Conservation (phyloP, 2,797 vertebrate species). For the Acipenser ruthenus region DNA sequence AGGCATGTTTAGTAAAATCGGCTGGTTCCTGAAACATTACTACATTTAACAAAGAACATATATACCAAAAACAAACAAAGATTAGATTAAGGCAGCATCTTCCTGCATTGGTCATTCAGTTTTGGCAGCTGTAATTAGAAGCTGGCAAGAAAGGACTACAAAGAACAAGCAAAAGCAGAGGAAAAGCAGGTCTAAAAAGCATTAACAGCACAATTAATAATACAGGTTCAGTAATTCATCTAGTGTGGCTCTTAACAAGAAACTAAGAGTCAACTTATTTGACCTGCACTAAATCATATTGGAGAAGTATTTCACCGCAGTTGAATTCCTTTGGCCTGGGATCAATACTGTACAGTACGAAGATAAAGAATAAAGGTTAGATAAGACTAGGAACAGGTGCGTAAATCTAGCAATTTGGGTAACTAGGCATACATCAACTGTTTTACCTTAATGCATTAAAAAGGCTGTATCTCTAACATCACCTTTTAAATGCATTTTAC, state of each 20-base stretch:
- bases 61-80: neutral
- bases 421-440: neutral
- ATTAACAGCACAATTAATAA: neutral
- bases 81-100: constrained; percentile 17
- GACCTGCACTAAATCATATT: constrained; percentile 1
- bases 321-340: no score
- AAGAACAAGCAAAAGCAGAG: constrained; percentile 7
- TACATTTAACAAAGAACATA: no score
- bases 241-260: constrained; percentile 1
- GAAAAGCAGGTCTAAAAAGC: constrained; percentile 1
- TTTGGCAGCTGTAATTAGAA: neutral
- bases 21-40: no score
- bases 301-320: constrained; percentile 1
- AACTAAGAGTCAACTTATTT: constrained; percentile 1
- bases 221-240: neutral
- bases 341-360: no score
- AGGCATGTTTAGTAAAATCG: no score
- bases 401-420: no score
- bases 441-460: constrained; percentile 7
- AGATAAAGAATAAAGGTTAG: no score
- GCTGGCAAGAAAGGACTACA: no score
- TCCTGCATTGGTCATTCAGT: constrained; percentile 4
- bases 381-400: no score
- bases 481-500: constrained; percentile 15
- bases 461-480: constrained; percentile 5